These are phyloP conservation scores for Ptilodon capucinus DNA, from an alignment of 2,888 invertebrate genomes.

Conservation along the genomic window DNA sequence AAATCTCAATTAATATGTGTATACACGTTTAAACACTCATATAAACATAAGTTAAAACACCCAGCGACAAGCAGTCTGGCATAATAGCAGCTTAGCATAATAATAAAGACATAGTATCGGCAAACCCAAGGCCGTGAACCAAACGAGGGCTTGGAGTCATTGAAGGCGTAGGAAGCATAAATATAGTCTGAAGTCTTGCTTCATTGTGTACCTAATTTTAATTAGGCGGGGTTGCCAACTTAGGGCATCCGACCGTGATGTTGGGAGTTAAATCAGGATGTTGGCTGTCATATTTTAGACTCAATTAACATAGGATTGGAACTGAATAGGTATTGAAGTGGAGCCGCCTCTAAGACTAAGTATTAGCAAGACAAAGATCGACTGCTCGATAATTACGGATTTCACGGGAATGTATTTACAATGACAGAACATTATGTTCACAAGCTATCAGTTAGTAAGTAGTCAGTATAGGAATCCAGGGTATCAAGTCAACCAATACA, in stretches of 20 bases:
- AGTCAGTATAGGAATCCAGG: no score
- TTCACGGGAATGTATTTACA: no score
- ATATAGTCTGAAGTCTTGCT: neutral
- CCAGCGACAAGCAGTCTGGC: neutral
- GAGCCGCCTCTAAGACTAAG: no score
- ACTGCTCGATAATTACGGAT: no score
- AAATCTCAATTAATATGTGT: no score
- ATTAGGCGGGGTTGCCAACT: neutral
- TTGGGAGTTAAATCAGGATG: neutral
- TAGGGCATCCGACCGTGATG: neutral
- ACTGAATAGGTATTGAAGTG: no score
- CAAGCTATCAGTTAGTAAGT: no score
- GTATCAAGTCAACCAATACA: no score
- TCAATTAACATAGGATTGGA: no score
- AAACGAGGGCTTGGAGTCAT: neutral
- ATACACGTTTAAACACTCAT: neutral
- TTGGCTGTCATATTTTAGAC: no score
- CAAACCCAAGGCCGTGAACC: neutral
- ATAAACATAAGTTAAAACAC: neutral
- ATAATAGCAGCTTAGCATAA: neutral
- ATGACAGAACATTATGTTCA: no score
- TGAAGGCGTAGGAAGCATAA: neutral
- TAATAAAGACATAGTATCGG: neutral
- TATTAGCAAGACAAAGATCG: no score
- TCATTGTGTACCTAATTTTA: neutral